Percentiles rank a stretch among this genome's conserved stretches.
These are phyloP conservation scores for Pandemis heparana DNA, from an alignment of 2,888 invertebrate genomes.

Conservation along the genomic window DNA sequence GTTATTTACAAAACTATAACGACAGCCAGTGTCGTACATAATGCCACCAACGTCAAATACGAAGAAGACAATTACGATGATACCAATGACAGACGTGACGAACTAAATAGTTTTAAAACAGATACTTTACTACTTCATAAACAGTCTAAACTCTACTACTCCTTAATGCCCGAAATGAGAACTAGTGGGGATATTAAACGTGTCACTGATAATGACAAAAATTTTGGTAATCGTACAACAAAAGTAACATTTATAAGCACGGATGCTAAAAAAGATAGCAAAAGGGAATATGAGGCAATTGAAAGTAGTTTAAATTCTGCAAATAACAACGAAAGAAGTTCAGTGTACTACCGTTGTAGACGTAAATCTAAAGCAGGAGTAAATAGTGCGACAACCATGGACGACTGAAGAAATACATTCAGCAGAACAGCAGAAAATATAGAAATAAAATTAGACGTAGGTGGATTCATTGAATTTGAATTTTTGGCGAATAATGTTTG, in stretches of 20 bases:
- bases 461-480: not conserved
- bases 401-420: not conserved
- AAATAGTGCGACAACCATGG: conserved; percentile 1
- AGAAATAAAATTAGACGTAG: not conserved
- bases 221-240: not conserved
- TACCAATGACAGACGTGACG: not conserved
- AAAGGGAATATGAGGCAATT: not conserved
- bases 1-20: not conserved
- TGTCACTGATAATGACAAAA: not conserved
- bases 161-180: not conserved
- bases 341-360: not conserved
- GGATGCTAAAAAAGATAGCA: not conserved
- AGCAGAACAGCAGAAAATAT: not conserved
- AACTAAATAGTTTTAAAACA: not conserved
- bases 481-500: not conserved
- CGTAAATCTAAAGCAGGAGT: not conserved
- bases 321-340: not conserved
- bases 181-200: not conserved
- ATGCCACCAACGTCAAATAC: not conserved
- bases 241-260: not conserved
- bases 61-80: not conserved
- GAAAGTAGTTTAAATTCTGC: not conserved
- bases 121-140: not conserved
- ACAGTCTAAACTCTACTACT: not conserved
- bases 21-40: not conserved